Conservation (phyloP, 2,797 vertebrate genomes). For the Buceros bicornis region DNA sequence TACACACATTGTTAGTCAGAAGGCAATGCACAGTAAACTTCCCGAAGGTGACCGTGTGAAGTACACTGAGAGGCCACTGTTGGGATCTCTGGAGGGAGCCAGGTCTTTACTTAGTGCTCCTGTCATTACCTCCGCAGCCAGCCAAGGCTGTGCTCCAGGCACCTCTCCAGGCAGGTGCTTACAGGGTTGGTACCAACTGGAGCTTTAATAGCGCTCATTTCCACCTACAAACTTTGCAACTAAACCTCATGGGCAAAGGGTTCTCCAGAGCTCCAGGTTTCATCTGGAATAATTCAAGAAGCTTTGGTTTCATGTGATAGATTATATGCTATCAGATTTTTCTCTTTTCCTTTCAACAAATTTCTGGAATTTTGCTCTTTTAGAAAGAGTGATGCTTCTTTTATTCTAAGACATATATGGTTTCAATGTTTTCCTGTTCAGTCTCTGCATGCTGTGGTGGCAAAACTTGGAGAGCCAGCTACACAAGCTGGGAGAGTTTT, state of each 20-base stretch:
- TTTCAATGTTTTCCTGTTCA: constrained; percentile 51
- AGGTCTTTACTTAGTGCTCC: neutral
- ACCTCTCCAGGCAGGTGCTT: neutral
- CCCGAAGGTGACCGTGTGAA: neutral
- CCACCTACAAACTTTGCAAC: neutral
- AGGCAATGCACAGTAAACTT: neutral
- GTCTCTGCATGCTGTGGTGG: constrained; percentile 38
- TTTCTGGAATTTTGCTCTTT: neutral
- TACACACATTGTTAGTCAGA: rapidly evolving
- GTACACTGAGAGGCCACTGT: neutral
- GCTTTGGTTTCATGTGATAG: neutral
- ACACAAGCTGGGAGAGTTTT: constrained; percentile 31
- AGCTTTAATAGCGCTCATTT: neutral
- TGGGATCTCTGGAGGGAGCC: neutral
- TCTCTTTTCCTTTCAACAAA: neutral
- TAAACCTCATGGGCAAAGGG: neutral
- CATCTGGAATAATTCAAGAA: neutral
- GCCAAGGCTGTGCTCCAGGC: neutral
- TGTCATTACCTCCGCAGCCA: neutral
- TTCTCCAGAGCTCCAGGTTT: neutral
- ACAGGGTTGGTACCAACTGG: neutral
- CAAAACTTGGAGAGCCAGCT: constrained; percentile 41
- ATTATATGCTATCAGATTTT: neutral
- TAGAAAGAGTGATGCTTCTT: neutral
- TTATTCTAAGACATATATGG: neutral